phyloP scores from a whole-genome alignment of 2,888 invertebrate species.

The Mellilla xanthometata region DNA sequence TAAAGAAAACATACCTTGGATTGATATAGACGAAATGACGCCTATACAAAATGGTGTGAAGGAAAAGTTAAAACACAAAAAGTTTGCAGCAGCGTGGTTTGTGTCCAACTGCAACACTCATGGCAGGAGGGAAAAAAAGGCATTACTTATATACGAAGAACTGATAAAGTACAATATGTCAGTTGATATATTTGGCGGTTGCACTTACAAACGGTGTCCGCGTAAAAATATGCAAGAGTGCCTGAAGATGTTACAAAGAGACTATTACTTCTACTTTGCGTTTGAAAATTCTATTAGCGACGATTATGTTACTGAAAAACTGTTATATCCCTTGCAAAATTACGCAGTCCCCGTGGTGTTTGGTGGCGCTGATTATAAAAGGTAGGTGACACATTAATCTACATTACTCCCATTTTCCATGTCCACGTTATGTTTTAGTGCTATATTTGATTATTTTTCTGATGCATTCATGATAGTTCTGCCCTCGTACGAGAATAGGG shows the following conservation, averaged over 20 bases:
- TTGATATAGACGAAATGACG: constrained; percentile 39
- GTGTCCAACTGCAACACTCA: constrained; percentile 51
- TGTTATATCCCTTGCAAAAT: constrained; percentile 63
- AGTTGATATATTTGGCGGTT: constrained; percentile 46
- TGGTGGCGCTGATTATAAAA: constrained; percentile 83
- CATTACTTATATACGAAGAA: constrained; percentile 24
- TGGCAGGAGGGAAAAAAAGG: constrained; percentile 41
- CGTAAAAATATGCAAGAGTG: constrained; percentile 28
- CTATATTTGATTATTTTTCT: too few relatives aligned
- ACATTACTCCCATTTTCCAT: too few relatives aligned
- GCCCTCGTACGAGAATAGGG: too few relatives aligned
- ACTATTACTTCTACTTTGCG: constrained; percentile 55
- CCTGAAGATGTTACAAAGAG: constrained; percentile 33
- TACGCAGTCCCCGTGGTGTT: constrained; percentile 84
- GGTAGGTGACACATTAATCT: too few relatives aligned
- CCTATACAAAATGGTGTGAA: constrained; percentile 37
- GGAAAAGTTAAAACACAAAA: constrained; percentile 25
- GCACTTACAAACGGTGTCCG: constrained; percentile 40
- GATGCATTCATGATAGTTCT: too few relatives aligned
- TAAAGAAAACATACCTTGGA: constrained; percentile 43
- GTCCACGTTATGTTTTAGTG: too few relatives aligned
- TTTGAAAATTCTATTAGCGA: constrained; percentile 51
- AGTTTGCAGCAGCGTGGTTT: constrained; percentile 44
- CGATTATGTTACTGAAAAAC: constrained; percentile 57
- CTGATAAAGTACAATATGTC: constrained; percentile 32